Base-by-base conservation (phyloP, 2,113 vertebrate genomes). In the Lucifuga dentata region DNA sequence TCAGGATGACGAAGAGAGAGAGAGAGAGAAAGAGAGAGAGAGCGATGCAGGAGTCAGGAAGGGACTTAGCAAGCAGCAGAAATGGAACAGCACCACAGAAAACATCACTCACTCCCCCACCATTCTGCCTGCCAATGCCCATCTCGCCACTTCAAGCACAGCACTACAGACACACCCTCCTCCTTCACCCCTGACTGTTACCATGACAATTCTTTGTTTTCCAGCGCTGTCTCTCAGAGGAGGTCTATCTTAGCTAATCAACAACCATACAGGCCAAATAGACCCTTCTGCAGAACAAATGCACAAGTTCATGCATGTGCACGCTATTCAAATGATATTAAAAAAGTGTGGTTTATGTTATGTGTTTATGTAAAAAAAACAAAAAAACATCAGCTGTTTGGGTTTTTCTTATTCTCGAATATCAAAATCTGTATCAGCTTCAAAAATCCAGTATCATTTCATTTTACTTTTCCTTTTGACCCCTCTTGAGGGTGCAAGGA, bases 161-260 rank as follows among this genome's bases (percentile, higher is more conserved):
- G 57, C 58, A 48, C 62, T 56, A 68, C 64, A 53, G 79, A 73
- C 75, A 86, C 81, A 81, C 85, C 83, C 80, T 86, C 83, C 81
- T 87, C 80, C 79, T 81, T 87, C 78, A 86, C 68, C 69, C 83
- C 73, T 69, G 77, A 80, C 84, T 80, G 86, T 91, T 81, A 67
- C 88, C 75, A 90, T 81, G 69, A 76, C 33, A 79, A 89, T 78
- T 48, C 75, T 81, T 87, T 86, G 84, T 90, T 90, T 86, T 77
- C 57, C 49, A 75, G 61, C 19, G 9, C 66, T 75, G 73, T 49
- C 56, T 82, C 69, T 62, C 39, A 32, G 36, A 73, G 73, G 58
- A 78, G 35, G 49, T 62, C 44, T 10, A 65, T 43, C 65, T 76
- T 43, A 76, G 55, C 68, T 78, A 76, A 61, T 80, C 52, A 57